Conservation (phyloP, 2,797 vertebrate genomes). For the Loris lydekkerianus region DNA sequence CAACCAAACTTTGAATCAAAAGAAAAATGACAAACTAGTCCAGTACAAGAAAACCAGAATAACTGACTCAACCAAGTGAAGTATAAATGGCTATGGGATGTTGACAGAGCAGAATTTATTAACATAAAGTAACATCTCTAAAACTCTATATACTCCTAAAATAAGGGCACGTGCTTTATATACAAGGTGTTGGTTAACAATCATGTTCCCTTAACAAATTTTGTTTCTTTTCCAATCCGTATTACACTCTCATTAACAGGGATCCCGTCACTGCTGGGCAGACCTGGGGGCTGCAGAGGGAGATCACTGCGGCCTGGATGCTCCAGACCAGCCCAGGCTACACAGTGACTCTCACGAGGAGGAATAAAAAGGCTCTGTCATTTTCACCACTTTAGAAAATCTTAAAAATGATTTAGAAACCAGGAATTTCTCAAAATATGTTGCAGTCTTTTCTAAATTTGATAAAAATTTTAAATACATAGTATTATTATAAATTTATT, state of each 20-base stretch:
- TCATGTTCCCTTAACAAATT: slow-evolving; percentile 15
- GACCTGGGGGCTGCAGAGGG: not conserved
- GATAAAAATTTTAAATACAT: slow-evolving; percentile 49
- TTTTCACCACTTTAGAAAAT: slow-evolving; percentile 45
- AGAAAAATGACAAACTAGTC: slow-evolving; percentile 61
- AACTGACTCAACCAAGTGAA: slow-evolving; percentile 6
- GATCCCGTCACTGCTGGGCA: not conserved
- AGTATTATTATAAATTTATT: slow-evolving; percentile 34
- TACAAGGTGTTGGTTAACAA: not conserved
- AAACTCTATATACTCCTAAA: slow-evolving; percentile 41
- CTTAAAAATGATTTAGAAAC: slow-evolving; percentile 53
- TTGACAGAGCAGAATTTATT: not conserved
- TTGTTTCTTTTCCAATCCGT: slow-evolving; percentile 40
- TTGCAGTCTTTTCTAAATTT: not conserved
- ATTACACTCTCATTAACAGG: slow-evolving; percentile 37
- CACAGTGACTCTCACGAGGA: not conserved
- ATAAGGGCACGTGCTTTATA: not conserved
- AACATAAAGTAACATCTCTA: not conserved
- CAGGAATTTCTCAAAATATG: slow-evolving; percentile 27
- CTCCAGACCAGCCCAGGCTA: not conserved
- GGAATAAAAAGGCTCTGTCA: not conserved
- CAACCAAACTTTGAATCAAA: slow-evolving; percentile 59
- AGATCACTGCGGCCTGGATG: not conserved
- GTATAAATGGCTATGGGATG: not conserved
- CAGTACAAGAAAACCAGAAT: slow-evolving; percentile 40